These are phyloP conservation scores for Diarsia mendica DNA, from an alignment of 2,888 invertebrate species.

Conservation along the genomic window DNA sequence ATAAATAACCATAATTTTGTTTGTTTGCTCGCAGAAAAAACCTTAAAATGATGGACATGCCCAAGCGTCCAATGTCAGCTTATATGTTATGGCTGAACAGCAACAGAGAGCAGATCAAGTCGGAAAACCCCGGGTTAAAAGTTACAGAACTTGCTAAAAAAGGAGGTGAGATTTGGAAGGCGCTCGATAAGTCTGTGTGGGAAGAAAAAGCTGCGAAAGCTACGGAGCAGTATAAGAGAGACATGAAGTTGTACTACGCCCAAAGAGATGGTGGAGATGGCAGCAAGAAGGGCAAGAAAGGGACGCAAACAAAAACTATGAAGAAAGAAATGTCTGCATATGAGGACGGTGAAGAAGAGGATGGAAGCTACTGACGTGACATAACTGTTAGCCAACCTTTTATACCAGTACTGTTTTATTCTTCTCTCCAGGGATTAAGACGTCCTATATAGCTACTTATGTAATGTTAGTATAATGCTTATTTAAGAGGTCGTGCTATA, in stretches of 20 bases:
- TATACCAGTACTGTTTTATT: not conserved
- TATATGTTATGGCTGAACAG: not conserved
- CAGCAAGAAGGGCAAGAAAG: not conserved
- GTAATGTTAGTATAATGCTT: not conserved
- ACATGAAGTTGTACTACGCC: not conserved
- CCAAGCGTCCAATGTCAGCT: not conserved
- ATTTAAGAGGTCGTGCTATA: not conserved
- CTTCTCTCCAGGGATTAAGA: not conserved
- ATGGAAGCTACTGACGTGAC: not conserved
- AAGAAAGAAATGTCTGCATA: not conserved
- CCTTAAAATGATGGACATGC: not conserved
- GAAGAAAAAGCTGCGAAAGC: conserved; percentile 5
- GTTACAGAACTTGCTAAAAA: not conserved
- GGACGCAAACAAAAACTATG: not conserved
- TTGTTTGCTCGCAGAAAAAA: conserved; percentile 6
- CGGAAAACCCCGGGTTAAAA: not conserved
- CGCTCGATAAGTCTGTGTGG: not conserved
- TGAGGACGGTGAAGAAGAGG: not conserved
- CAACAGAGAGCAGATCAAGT: not conserved
- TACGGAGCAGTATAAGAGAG: not conserved
- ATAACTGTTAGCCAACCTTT: not conserved
- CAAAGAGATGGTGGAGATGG: not conserved
- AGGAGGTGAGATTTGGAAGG: not conserved
- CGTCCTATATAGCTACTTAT: not conserved
- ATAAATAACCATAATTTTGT: not conserved